Percentiles rank a stretch among this genome's conserved stretches.
Conservation (phyloP, 1,140 invertebrate genomes). For the Meloidogyne floridensis region DNA sequence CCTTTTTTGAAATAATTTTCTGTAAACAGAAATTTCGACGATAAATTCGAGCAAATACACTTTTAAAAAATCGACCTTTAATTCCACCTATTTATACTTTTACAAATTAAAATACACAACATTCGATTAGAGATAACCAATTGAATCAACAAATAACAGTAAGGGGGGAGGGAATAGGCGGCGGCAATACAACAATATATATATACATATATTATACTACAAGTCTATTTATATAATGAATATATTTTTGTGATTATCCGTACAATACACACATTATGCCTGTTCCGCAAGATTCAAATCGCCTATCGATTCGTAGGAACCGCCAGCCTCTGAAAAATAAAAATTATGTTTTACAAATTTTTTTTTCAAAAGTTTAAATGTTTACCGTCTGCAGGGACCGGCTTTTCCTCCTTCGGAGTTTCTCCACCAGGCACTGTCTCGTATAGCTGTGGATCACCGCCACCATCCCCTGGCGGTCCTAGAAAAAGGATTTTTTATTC, state of each 20-base stretch:
- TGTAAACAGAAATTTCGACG: background rate
- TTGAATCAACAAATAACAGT: background rate
- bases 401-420: background rate
- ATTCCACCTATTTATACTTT: too few species aligned
- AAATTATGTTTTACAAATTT: background rate
- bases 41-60: background rate
- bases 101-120: background rate
- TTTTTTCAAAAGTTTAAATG: constrained; percentile 65
- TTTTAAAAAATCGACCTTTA: background rate
- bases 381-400: background rate
- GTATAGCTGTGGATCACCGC: background rate
- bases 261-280: background rate
- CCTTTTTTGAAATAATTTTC: background rate
- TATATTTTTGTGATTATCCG: background rate
- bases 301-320: background rate
- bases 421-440: background rate
- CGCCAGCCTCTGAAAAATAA: background rate
- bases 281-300: background rate
- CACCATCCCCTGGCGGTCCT: background rate
- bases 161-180: background rate
- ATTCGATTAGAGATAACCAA: background rate
- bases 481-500: background rate
- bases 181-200: background rate
- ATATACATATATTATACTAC: background rate
- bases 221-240: background rate